These are phyloP conservation scores for Syngnathus acus DNA, from an alignment of 2,797 vertebrate genomes.

Conservation along the genomic window DNA sequence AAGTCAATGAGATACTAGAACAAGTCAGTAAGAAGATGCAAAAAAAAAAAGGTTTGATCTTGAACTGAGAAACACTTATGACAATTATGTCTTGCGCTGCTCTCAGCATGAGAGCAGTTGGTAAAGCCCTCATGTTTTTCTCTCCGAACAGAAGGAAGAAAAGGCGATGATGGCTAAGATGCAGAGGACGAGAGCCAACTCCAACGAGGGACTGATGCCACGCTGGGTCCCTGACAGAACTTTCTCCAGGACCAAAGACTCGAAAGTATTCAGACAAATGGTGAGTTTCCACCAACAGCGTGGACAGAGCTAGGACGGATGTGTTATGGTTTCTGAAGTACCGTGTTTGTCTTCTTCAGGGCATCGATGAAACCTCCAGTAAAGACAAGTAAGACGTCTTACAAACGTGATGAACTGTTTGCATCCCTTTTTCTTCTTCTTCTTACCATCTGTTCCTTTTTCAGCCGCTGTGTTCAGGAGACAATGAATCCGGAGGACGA, in stretches of 20 bases:
- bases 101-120: slow-evolving; percentile 36
- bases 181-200: slow-evolving; percentile 85
- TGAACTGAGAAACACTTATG: neutral
- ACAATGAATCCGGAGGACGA: slow-evolving; percentile 91
- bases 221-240: slow-evolving; percentile 91
- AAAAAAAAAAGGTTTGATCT: neutral
- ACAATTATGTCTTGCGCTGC: neutral
- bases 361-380: slow-evolving; percentile 86
- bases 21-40: neutral
- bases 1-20: neutral
- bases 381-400: slow-evolving; percentile 86
- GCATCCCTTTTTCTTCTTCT: neutral
- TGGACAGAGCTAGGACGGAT: neutral
- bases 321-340: no score
- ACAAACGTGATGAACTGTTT: neutral
- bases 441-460: neutral
- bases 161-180: slow-evolving; percentile 93
- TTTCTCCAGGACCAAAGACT: slow-evolving; percentile 89
- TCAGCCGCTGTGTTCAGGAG: slow-evolving; percentile 84
- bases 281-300: slow-evolving; percentile 59
- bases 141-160: slow-evolving; percentile 82
- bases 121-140: slow-evolving; percentile 34
- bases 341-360: slow-evolving; percentile 60
- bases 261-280: slow-evolving; percentile 96
- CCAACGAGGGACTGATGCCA: slow-evolving; percentile 81